Evolutionary conservation across 1,140 invertebrate species (phyloP), one percentile per base, ranked within the genome.

Genomic region (Hyphantria cunea): DNA sequence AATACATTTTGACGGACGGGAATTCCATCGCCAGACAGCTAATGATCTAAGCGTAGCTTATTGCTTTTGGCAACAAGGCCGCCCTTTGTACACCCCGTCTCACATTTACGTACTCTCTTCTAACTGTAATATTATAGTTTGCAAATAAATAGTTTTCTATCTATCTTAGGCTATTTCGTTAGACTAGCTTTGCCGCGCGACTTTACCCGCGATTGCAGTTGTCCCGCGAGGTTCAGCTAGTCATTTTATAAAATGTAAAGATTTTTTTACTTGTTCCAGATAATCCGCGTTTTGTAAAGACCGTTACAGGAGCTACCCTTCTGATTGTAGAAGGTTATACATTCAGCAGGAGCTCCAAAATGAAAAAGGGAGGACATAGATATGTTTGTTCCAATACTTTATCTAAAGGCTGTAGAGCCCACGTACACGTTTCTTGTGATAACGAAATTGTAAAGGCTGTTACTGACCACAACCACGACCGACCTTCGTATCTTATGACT

Each of bases 401-500:
- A 6, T 49, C 31, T 10, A 72, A 54, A 32, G 12, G 47, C 0
- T 77, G 72, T 54, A 70, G 45, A 31, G 69, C 74, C 8, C 25
- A 52, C 12, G 34, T 70, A 0, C 52, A 69, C 12, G 10, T 75
- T 9, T 42, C 44, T 0, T 44, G 45, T 3, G 25, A 61, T 14
- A 47, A 62, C 6, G 42, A 53, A 6, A 66, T 77, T n/a, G 31
- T 63, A 13, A 70, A 59, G 15, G 48, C 48, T 6, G 12, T 51
- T 0, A 55, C 32, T 0, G 25, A 59, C 0, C 74, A 77, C 44
- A 68, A 66, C 52, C 72, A 77, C 53, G 61, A 64, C 33, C 82
- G 72, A 0, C 42, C 70, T 0, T 47, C 61, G 11, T 8, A 47
- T 13, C 45, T 0, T 32, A 8, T 13, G n/a, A 41, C 42, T 56